phyloP scores from a whole-genome alignment of 2,797 vertebrate genomes.

The Micropoecilia bifurca region DNA sequence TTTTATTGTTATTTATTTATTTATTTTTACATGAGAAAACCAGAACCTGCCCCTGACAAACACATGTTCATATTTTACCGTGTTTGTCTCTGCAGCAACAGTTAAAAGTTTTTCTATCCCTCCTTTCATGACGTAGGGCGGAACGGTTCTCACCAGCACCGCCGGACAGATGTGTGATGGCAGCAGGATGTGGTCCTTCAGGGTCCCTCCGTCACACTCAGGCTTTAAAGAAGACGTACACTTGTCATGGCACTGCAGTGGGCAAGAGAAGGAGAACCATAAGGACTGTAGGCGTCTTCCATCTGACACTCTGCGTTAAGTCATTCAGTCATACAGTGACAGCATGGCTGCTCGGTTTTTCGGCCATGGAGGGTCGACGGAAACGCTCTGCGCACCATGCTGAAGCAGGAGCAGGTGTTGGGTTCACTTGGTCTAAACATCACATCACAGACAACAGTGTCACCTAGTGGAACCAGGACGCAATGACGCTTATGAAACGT shows the following conservation, averaged over 20 bases:
- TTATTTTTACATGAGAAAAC: background rate
- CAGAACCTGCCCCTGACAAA: background rate
- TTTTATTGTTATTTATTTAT: background rate
- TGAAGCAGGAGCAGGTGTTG: background rate
- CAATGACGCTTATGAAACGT: background rate
- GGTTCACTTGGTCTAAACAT: background rate
- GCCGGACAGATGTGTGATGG: constrained; percentile 91
- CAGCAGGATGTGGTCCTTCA: constrained; percentile 92
- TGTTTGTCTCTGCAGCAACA: background rate
- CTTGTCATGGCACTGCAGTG: constrained; percentile 91
- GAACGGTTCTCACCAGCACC: constrained; percentile 84
- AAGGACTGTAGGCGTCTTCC: constrained; percentile 50
- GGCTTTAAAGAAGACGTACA: constrained; percentile 89
- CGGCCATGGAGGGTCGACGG: background rate
- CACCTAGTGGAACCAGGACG: constrained; percentile 60
- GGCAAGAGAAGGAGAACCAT: constrained; percentile 48
- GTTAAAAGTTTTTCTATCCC: background rate
- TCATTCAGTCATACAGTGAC: constrained; percentile 4
- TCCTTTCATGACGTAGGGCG: background rate
- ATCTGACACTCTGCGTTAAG: constrained; percentile 36
- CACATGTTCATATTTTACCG: background rate
- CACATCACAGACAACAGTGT: constrained; percentile 27
- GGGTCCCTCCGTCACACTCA: constrained; percentile 89
- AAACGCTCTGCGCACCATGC: background rate
- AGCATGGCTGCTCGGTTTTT: background rate